Conservation (phyloP, 2,113 vertebrate species). For the Dromiciops gliroides region DNA sequence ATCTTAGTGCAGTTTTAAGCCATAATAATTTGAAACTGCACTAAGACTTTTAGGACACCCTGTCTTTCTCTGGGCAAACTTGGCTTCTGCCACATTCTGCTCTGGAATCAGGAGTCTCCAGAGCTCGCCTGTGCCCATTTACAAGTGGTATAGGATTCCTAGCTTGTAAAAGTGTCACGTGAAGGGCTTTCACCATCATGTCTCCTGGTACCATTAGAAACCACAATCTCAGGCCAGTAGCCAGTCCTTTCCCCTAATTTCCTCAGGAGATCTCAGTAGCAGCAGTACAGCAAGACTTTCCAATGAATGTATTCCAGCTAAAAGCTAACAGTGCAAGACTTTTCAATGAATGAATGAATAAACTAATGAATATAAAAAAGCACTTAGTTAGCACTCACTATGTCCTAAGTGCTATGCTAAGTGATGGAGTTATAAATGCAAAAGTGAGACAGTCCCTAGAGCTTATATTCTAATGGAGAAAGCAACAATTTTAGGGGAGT, state of each 20-base stretch:
- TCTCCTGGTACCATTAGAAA: background rate
- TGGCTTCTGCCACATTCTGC: background rate
- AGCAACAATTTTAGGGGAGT: background rate
- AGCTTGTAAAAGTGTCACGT: background rate
- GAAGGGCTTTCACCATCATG: background rate
- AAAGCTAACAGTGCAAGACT: background rate
- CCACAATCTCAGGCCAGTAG: background rate
- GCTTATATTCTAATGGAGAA: background rate
- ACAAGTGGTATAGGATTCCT: background rate
- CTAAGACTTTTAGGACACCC: background rate
- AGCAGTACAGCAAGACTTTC: background rate
- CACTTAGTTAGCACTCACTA: background rate
- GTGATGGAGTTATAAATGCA: background rate
- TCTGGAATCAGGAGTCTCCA: background rate
- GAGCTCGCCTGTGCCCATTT: background rate
- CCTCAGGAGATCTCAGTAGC: background rate
- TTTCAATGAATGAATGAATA: background rate
- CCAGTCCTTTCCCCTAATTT: background rate
- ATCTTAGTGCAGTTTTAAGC: background rate
- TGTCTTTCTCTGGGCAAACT: background rate
- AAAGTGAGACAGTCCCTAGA: background rate
- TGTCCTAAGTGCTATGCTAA: background rate
- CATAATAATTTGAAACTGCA: background rate
- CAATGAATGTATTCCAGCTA: background rate
- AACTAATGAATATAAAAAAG: background rate